A percentile compares a stretch with the other conserved stretches of the same genome.
Conservation (phyloP, 2,888 invertebrate genomes). For the Metellina segmentata region DNA sequence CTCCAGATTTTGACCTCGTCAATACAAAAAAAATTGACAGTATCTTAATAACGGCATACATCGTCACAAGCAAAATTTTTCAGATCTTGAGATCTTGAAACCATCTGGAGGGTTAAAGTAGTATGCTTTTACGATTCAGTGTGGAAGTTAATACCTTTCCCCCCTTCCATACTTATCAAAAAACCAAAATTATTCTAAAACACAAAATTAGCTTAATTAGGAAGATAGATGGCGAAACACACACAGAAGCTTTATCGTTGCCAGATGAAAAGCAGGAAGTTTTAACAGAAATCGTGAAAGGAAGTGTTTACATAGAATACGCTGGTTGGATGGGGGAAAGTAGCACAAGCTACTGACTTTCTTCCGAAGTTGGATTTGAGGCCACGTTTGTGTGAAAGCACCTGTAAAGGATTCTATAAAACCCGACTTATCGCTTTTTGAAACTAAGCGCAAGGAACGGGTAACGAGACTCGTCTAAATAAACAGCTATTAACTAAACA, state of each 20-base stretch:
- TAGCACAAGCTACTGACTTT: constrained; percentile 35
- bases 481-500: no score
- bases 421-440: constrained; percentile 9
- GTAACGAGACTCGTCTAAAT: no score
- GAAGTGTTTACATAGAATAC: constrained; percentile 57
- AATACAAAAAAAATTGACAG: no score
- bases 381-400: constrained; percentile 4
- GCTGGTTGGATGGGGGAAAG: constrained; percentile 44
- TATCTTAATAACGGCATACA: no score
- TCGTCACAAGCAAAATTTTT: no score
- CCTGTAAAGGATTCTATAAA: neutral
- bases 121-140: no score
- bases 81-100: no score
- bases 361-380: neutral
- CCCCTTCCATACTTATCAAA: no score
- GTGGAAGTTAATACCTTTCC: no score
- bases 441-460: neutral
- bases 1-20: no score
- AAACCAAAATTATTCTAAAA: no score
- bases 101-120: no score
- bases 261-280: constrained; percentile 58
- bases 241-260: constrained; percentile 16
- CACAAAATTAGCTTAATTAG: neutral
- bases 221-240: neutral
- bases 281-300: constrained; percentile 48